Conservation (phyloP, 2,113 vertebrate genomes). For the western clawed frog (Xenopus tropicalis) region DNA sequence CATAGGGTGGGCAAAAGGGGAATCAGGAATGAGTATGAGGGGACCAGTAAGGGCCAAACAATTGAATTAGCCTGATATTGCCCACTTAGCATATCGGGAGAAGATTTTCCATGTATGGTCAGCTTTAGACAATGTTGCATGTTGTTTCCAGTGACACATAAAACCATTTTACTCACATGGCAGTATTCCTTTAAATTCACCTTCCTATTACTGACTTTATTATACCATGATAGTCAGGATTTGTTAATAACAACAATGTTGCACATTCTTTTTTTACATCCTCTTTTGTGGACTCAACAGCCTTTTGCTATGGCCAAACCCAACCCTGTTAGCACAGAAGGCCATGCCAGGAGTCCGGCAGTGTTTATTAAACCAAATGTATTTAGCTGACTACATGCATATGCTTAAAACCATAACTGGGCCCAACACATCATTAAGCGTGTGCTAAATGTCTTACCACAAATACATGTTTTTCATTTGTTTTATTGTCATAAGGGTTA, state of each 20-base stretch:
- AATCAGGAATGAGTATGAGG: too few relatives aligned
- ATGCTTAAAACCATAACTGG: constrained; percentile 15
- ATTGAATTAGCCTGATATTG: too few relatives aligned
- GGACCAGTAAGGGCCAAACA: too few relatives aligned
- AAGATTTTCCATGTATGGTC: too few relatives aligned
- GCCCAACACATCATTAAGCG: constrained; percentile 31
- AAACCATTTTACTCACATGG: too few relatives aligned
- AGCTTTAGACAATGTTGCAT: too few relatives aligned
- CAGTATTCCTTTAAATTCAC: too few relatives aligned
- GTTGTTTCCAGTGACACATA: too few relatives aligned
- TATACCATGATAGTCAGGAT: too few relatives aligned
- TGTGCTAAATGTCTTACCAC: constrained; percentile 3
- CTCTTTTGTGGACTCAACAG: not conserved
- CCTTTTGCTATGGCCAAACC: constrained; percentile 27
- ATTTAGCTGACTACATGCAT: constrained; percentile 37
- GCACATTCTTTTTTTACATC: not conserved
- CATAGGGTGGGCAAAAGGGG: too few relatives aligned
- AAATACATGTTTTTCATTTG: constrained; percentile 6
- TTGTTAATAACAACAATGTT: not conserved
- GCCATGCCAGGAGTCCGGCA: constrained; percentile 26
- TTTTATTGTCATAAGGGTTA: constrained; percentile 4
- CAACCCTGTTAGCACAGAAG: constrained; percentile 20
- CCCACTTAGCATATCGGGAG: too few relatives aligned
- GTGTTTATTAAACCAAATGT: constrained; percentile 9
- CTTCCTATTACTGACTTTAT: too few relatives aligned